A percentile compares a stretch with the other conserved stretches of the same genome.
phyloP scores from a whole-genome alignment of 1,140 invertebrate genomes.

The Microplitis demolitor region DNA sequence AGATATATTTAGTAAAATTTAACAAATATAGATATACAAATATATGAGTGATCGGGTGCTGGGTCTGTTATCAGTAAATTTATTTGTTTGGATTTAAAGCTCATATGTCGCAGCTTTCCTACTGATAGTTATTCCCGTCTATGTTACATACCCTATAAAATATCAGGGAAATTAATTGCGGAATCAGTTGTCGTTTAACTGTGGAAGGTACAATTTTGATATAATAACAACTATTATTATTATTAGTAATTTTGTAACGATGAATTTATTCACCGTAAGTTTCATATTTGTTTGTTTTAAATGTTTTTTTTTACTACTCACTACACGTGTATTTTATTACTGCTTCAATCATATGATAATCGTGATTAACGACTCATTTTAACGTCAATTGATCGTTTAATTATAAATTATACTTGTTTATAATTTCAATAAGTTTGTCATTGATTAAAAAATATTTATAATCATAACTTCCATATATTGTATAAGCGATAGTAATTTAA shows the following conservation, averaged over 20 bases:
- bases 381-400: neutral
- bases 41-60: too few species aligned
- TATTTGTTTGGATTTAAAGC: slow-evolving; percentile 14
- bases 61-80: neutral
- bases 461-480: neutral
- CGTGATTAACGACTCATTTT: neutral
- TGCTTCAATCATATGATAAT: neutral
- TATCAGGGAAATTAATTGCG: neutral
- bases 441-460: too few species aligned
- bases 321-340: neutral
- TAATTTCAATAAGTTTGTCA: too few species aligned
- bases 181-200: slow-evolving; percentile 5
- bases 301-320: neutral
- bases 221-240: neutral
- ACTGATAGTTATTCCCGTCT: neutral
- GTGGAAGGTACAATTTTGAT: neutral
- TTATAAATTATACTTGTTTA: too few species aligned
- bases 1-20: too few species aligned
- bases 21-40: too few species aligned
- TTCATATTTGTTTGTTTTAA: neutral
- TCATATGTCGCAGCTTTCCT: neutral
- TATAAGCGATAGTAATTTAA: neutral
- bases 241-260: neutral
- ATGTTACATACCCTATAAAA: slow-evolving; percentile 5
- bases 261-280: slow-evolving; percentile 4